These are phyloP conservation scores for Acanthopagrus latus DNA, from an alignment of 2,797 vertebrate species.

Conservation along the genomic window DNA sequence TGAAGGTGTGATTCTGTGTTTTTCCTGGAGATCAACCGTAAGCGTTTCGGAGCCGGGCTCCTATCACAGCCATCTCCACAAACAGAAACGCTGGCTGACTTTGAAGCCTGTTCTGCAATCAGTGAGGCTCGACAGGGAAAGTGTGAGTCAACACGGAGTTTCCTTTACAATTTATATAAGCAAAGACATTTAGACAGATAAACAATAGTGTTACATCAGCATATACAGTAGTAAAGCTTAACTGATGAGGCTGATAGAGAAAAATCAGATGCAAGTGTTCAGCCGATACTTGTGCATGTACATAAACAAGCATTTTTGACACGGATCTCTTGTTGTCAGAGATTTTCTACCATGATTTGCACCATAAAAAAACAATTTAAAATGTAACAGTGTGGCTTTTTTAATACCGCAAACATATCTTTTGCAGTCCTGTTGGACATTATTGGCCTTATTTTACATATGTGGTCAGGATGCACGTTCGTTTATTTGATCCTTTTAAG, in stretches of 20 bases:
- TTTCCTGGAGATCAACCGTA: conserved; percentile 26
- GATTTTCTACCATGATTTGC: not conserved
- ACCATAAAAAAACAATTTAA: not conserved
- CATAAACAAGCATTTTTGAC: not conserved
- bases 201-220: conserved; percentile 4
- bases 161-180: conserved; percentile 47
- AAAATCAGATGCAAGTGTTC: not conserved
- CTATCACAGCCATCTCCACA: conserved; percentile 58
- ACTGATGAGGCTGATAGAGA: not conserved
- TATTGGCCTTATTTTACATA: no score
- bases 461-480: no score
- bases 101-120: conserved; percentile 68
- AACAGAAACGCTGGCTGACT: conserved; percentile 49
- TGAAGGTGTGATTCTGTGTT: conserved; percentile 55
- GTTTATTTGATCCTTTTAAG: no score
- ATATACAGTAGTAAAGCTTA: not conserved
- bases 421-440: no score
- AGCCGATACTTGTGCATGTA: not conserved
- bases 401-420: not conserved
- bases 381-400: not conserved
- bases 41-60: conserved; percentile 44
- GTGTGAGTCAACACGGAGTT: conserved; percentile 57
- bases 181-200: conserved; percentile 34
- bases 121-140: conserved; percentile 53
- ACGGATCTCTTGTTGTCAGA: not conserved